A percentile compares a stretch with the other conserved stretches of the same genome.
Conservation (phyloP, 2,888 invertebrate genomes). For the Bellardia pandia region DNA sequence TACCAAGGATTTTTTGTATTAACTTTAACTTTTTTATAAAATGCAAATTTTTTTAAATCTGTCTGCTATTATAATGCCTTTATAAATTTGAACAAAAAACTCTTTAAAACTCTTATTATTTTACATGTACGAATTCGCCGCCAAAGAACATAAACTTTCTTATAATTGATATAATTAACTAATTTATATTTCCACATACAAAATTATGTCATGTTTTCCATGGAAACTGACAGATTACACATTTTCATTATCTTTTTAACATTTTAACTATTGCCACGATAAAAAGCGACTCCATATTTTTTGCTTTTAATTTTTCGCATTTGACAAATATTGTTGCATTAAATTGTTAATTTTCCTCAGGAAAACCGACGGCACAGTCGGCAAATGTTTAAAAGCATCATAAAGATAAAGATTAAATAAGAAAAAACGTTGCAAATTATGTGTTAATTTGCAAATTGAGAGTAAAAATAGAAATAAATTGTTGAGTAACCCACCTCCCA, state of each 20-base stretch:
- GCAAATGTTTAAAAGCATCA: too few species aligned
- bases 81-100: too few species aligned
- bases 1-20: too few species aligned
- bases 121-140: neutral
- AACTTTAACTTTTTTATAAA: too few species aligned
- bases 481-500: neutral
- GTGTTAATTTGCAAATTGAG: conserved; percentile 6
- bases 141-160: neutral
- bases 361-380: neutral
- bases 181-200: neutral
- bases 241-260: neutral
- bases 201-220: neutral
- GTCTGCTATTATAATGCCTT: too few species aligned
- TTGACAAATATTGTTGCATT: neutral
- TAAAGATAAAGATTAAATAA: neutral
- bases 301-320: neutral
- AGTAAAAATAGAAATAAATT: neutral
- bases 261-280: neutral
- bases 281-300: neutral
- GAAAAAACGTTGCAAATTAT: neutral
- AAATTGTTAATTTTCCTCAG: neutral
- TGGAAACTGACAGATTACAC: neutral
- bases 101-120: too few species aligned
- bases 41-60: too few species aligned
- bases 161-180: neutral